These are phyloP conservation scores for Oscarella lobularis DNA, from an alignment of 37 sponge, comb jelly and placozoan genomes.

Conservation along the genomic window DNA sequence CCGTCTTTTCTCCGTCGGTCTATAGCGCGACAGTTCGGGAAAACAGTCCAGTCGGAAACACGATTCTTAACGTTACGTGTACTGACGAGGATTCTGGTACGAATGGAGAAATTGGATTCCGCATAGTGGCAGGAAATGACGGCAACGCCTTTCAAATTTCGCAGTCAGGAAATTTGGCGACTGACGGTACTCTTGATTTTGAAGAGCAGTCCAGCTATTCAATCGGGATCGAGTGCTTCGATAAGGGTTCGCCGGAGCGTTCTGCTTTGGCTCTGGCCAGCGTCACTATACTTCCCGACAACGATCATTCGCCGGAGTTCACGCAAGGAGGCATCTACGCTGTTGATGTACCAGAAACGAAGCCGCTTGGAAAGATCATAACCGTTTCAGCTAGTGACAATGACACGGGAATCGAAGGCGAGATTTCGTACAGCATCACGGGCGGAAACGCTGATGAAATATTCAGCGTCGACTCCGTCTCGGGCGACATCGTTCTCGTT, in stretches of 20 bases:
- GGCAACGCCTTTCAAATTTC: neutral
- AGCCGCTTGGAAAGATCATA: conserved; percentile 7
- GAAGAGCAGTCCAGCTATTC: conserved; percentile 10
- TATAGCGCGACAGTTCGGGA: neutral
- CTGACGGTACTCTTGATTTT: conserved; percentile 15
- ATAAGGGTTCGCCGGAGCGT: conserved; percentile 14
- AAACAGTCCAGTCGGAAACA: neutral
- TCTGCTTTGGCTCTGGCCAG: neutral
- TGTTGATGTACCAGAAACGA: conserved; percentile 16
- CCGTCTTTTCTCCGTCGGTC: neutral
- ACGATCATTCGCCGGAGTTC: conserved; percentile 41
- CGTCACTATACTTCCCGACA: conserved; percentile 31
- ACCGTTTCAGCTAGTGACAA: conserved; percentile 33
- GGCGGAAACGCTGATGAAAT: conserved; percentile 19
- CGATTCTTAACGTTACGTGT: neutral
- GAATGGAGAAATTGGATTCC: neutral
- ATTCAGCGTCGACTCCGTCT: conserved; percentile 21
- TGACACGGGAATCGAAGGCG: conserved; percentile 22
- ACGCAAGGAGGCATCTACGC: conserved; percentile 8
- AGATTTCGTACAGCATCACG: conserved; percentile 20
- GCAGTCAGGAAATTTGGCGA: conserved; percentile 15
- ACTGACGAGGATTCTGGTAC: neutral
- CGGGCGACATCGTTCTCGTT: conserved; percentile 14
- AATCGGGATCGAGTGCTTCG: conserved; percentile 24
- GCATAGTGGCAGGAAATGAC: neutral